A percentile compares a stretch with the other conserved stretches of the same genome.
Evolutionary conservation across 1,140 invertebrate species (phyloP).

Genomic region (Idris sp.): DNA sequence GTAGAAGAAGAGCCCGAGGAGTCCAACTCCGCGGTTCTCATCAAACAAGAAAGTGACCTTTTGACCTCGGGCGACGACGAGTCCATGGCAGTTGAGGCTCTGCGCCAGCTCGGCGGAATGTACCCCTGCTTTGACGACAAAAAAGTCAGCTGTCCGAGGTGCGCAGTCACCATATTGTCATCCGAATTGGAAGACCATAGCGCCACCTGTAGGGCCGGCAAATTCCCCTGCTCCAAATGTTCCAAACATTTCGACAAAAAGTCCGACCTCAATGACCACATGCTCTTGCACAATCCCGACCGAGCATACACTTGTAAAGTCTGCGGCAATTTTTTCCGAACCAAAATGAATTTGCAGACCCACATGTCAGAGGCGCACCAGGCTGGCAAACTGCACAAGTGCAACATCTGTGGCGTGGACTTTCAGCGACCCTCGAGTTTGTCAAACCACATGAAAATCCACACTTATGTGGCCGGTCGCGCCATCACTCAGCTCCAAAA

Average conservation of each 20-base stretch:
- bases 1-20: slow-evolving; percentile 60
- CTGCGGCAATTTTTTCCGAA: slow-evolving; percentile 74
- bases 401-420: slow-evolving; percentile 74
- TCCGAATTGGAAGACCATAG: slow-evolving; percentile 65
- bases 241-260: slow-evolving; percentile 73
- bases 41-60: slow-evolving; percentile 70
- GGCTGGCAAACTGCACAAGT: slow-evolving; percentile 70
- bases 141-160: slow-evolving; percentile 66
- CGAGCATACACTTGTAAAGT: slow-evolving; percentile 73
- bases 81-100: slow-evolving; percentile 77
- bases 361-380: slow-evolving; percentile 72
- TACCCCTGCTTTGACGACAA: slow-evolving; percentile 72
- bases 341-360: slow-evolving; percentile 69
- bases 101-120: slow-evolving; percentile 77
- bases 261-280: slow-evolving; percentile 74
- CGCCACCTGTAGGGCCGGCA: slow-evolving; percentile 53
- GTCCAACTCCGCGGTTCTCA: slow-evolving; percentile 64
- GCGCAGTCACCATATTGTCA: slow-evolving; percentile 51
- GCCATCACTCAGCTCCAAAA: slow-evolving; percentile 67
- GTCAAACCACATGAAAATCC: slow-evolving; percentile 79
- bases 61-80: slow-evolving; percentile 75
- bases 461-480: slow-evolving; percentile 75
- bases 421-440: slow-evolving; percentile 78
- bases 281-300: slow-evolving; percentile 75
- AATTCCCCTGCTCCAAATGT: slow-evolving; percentile 71